phyloP scores from a whole-genome alignment of 2,797 vertebrate genomes.

The Syngnathus acus region DNA sequence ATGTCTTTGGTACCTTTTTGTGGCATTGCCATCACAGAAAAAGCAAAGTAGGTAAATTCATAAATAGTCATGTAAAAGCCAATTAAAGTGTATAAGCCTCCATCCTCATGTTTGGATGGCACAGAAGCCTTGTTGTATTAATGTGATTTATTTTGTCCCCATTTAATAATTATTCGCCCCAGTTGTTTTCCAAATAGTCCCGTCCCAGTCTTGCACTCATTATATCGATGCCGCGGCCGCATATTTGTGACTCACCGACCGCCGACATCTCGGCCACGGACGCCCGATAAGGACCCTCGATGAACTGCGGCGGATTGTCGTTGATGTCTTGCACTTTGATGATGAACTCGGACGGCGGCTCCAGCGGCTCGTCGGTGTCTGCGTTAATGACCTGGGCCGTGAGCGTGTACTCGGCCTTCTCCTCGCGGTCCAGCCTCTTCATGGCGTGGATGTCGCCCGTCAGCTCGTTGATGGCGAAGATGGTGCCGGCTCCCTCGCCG shows the following conservation, averaged over 20 bases:
- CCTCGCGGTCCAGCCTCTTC: constrained; percentile 95
- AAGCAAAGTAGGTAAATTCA: neutral
- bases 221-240: neutral
- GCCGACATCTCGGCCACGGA: constrained; percentile 93
- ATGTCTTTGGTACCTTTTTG: no score
- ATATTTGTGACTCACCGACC: constrained; percentile 77
- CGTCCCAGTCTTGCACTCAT: neutral
- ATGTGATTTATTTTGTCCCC: neutral
- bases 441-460: constrained; percentile 98
- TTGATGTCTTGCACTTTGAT: constrained; percentile 99
- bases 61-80: neutral
- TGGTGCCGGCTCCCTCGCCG: constrained; percentile 94
- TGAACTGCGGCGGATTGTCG: constrained; percentile 92
- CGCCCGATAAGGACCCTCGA: constrained; percentile 87
- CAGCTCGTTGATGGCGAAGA: constrained; percentile 94
- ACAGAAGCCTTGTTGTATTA: neutral
- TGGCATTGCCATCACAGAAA: no score
- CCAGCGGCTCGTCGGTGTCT: constrained; percentile 84
- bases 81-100: neutral
- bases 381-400: constrained; percentile 90
- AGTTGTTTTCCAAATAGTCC: neutral
- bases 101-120: neutral
- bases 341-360: constrained; percentile 95
- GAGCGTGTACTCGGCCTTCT: constrained; percentile 94
- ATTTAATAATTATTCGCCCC: neutral